phyloP scores from a whole-genome alignment of 2,888 invertebrate species.

The Harpalus rufipes region DNA sequence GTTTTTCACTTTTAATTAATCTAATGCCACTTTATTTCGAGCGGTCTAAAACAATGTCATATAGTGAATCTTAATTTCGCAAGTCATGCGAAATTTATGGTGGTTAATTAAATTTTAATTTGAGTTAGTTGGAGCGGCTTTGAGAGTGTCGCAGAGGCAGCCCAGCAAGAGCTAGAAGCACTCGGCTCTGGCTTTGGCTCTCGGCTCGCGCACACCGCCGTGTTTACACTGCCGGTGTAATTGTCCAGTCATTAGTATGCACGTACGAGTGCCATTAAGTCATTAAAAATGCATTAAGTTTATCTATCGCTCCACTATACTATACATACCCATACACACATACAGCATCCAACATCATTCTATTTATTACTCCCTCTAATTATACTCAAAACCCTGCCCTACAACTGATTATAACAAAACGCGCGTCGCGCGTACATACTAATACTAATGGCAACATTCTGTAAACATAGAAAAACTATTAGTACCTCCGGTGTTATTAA shows the following conservation, averaged over 20 bases:
- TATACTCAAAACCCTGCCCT: not conserved
- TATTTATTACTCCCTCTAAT: not conserved
- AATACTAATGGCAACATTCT: constrained; percentile 45
- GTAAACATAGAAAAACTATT: constrained; percentile 66
- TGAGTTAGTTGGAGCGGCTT: constrained; percentile 73
- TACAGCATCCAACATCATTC: not conserved
- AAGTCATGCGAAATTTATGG: constrained; percentile 75
- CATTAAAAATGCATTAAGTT: constrained; percentile 71
- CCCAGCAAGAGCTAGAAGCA: too few relatives aligned
- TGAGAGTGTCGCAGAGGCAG: constrained; percentile 56
- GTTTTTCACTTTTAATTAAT: constrained; percentile 77
- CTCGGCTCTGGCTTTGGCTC: not conserved
- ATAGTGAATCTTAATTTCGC: constrained; percentile 77
- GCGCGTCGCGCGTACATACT: not conserved
- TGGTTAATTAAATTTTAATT: constrained; percentile 77
- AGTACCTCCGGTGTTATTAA: constrained; percentile 60
- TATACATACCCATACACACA: not conserved
- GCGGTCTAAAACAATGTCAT: constrained; percentile 76
- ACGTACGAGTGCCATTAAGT: constrained; percentile 69
- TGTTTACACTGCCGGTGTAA: constrained; percentile 69
- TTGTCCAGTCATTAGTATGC: constrained; percentile 70
- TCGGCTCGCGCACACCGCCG: constrained; percentile 62
- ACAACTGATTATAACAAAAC: not conserved
- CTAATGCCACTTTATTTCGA: constrained; percentile 76
- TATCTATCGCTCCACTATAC: constrained; percentile 65